Conservation (phyloP, 2,888 invertebrate genomes). For the Lithodes maja region DNA sequence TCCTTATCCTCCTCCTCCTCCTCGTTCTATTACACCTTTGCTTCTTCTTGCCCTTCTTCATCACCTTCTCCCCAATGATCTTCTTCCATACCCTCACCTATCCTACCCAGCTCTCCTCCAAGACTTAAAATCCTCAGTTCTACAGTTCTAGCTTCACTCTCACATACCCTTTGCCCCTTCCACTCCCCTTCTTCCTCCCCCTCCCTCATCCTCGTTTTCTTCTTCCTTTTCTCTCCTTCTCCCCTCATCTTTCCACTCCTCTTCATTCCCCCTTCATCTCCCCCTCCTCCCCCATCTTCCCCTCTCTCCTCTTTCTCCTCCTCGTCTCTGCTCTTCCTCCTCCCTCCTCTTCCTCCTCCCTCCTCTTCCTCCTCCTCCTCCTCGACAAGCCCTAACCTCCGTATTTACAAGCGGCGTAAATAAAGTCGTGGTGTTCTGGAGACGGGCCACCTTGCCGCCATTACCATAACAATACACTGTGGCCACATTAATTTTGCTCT, state of each 20-base stretch:
- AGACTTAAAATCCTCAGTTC: too few species aligned
- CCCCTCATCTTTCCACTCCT: not conserved
- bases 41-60: too few species aligned
- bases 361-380: not conserved
- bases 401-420: not conserved
- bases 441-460: constrained; percentile 1
- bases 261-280: not conserved
- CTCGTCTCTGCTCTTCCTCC: not conserved
- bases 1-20: too few species aligned
- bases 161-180: not conserved
- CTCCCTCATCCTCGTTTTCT: not conserved
- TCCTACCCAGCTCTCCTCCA: too few species aligned
- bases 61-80: too few species aligned
- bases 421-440: not conserved
- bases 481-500: not conserved
- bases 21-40: too few species aligned
- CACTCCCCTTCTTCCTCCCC: not conserved
- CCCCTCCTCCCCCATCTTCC: not conserved
- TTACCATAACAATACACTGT: constrained; percentile 1
- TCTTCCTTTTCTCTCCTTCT: not conserved
- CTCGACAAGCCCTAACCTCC: not conserved
- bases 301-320: not conserved
- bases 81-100: too few species aligned
- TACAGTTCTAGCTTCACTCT: not conserved
- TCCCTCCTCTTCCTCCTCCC: not conserved